phyloP scores from a whole-genome alignment of 2,797 vertebrate genomes.

The Pelodytes ibericus region DNA sequence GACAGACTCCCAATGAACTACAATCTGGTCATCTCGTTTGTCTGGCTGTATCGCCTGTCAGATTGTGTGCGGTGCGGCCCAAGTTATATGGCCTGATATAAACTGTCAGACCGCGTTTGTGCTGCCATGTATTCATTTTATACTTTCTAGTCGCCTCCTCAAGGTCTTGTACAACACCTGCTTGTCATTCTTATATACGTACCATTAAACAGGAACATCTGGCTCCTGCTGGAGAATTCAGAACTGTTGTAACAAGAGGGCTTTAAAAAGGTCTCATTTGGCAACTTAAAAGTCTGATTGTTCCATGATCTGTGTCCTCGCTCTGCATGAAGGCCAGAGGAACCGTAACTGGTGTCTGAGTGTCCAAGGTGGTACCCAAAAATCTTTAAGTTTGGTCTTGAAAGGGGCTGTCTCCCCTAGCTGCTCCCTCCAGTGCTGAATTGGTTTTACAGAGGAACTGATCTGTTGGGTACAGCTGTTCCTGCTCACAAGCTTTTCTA shows the following conservation, averaged over 20 bases:
- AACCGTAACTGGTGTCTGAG: too few relatives aligned
- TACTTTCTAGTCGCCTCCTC: neutral
- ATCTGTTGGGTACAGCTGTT: too few relatives aligned
- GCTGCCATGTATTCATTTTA: too few relatives aligned
- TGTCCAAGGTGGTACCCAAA: too few relatives aligned
- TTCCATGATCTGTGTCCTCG: neutral
- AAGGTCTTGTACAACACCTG: slow-evolving; percentile 43
- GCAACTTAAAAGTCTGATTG: slow-evolving; percentile 1
- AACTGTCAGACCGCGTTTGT: too few relatives aligned
- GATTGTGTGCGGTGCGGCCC: neutral
- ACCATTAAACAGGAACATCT: slow-evolving; percentile 33
- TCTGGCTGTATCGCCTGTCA: neutral
- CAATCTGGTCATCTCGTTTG: neutral
- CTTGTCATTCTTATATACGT: slow-evolving; percentile 25
- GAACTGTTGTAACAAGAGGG: neutral
- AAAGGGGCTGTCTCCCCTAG: too few relatives aligned
- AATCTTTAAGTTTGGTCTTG: too few relatives aligned
- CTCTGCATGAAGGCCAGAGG: too few relatives aligned
- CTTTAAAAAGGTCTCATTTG: slow-evolving; percentile 10
- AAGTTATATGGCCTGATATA: neutral
- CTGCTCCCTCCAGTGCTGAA: too few relatives aligned
- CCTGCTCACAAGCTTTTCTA: too few relatives aligned
- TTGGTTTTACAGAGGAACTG: too few relatives aligned
- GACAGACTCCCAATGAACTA: neutral
- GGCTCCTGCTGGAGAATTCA: slow-evolving; percentile 13